Evolutionary conservation across 1,140 invertebrate genomes (phyloP), one percentile per base, ranked within the genome.

Genomic region (Rhagoletis pomonella): DNA sequence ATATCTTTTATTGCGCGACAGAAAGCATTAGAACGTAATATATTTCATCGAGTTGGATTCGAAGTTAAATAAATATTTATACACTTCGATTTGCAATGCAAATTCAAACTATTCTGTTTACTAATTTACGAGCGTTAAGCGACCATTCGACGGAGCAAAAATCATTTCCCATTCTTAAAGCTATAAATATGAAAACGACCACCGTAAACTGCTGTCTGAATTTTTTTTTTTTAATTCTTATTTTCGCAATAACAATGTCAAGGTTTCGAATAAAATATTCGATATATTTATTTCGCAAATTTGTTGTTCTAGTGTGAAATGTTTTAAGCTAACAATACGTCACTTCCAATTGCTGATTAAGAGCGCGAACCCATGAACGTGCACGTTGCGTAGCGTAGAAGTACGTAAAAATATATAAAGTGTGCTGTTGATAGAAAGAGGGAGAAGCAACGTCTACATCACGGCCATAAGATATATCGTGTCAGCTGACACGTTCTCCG

Each of bases 101-200:
- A 81, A 81, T 81, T 81, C 12, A 9, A 6, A 4, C 29, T 47
- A 81, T 2, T 81, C 42, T 12, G 44, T 3, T 29, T 2, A 6
- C 55, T 81, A n/a, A 81, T 81, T 81, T 81, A 55, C 17, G 73
- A 81, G 47, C 47, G 47, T 29, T 19, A 9, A 81, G 55, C 14
- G 55, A 42, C 39, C 39, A 73, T 73, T 73, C 44, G 67, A 44
- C 44, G 39, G 39, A 17, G 39, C 29, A 73, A 73, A 73, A 73
- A 73, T 73, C 42, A 81, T 55, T 81, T 81, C 73, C 73, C 47
- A 81, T 73, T 73, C 67, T 73, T 73, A 47, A 73, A 81, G 19
- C 44, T 42, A 50, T 81, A 81, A 81, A 81, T 81, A 81, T 55
- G 67, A 73, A 73, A 4, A 17, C n/a, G 42, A 42, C 14, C 67